Evolutionary conservation across 2,888 invertebrate genomes (phyloP).

Genomic region (Perithous albicinctus): DNA sequence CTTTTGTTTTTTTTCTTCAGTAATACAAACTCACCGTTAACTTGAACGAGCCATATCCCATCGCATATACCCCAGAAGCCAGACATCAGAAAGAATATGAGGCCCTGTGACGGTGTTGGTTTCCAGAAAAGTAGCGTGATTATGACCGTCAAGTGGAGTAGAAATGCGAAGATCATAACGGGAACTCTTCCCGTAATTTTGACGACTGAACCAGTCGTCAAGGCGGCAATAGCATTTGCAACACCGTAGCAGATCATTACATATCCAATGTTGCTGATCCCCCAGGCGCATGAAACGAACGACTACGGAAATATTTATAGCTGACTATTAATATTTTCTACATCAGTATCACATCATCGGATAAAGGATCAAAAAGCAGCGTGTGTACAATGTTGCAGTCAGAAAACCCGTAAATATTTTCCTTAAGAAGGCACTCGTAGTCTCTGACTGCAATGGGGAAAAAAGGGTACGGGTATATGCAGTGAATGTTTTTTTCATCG

Average conservation of each 20-base stretch:
- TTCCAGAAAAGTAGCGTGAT: slow-evolving; percentile 90
- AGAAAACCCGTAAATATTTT: background rate
- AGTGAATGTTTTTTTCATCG: slow-evolving; percentile 8
- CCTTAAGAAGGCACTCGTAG: background rate
- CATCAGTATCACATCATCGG: background rate
- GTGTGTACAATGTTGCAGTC: background rate
- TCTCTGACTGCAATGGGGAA: background rate
- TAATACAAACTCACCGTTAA: slow-evolving; percentile 90
- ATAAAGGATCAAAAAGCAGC: background rate
- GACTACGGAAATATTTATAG: slow-evolving; percentile 86
- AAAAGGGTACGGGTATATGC: slow-evolving; percentile 1
- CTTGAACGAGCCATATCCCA: slow-evolving; percentile 96
- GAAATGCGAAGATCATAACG: slow-evolving; percentile 91
- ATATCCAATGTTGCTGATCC: slow-evolving; percentile 96
- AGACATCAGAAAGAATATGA: slow-evolving; percentile 91
- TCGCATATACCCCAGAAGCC: slow-evolving; percentile 96
- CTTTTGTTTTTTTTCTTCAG: background rate
- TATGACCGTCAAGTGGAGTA: slow-evolving; percentile 90
- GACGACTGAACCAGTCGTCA: slow-evolving; percentile 91
- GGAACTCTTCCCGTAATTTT: slow-evolving; percentile 92
- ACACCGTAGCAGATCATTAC: slow-evolving; percentile 97
- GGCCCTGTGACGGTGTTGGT: slow-evolving; percentile 89
- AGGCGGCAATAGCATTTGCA: slow-evolving; percentile 94
- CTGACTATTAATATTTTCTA: background rate
- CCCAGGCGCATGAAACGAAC: slow-evolving; percentile 94